A percentile compares a stretch with the other conserved stretches of the same genome.
phyloP scores from a whole-genome alignment of 2,797 vertebrate species.

The Alectoris magna region DNA sequence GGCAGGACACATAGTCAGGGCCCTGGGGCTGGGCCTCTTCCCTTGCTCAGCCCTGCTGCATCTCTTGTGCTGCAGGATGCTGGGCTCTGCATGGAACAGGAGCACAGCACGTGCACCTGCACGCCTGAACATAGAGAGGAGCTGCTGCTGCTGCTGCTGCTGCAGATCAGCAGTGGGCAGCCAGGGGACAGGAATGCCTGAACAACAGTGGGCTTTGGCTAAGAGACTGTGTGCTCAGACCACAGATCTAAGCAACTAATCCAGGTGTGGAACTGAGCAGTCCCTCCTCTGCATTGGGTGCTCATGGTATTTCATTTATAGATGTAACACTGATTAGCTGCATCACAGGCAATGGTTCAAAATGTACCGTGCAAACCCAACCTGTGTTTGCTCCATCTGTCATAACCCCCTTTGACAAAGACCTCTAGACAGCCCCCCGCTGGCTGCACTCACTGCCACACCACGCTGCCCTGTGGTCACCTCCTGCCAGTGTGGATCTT shows the following conservation, averaged over 20 bases:
- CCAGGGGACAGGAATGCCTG: not conserved
- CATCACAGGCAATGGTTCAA: accelerated
- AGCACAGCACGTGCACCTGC: not conserved
- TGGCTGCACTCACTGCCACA: not conserved
- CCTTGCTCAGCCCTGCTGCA: not conserved
- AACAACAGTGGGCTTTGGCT: accelerated
- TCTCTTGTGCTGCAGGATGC: not conserved
- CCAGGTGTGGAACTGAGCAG: not conserved
- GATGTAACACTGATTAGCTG: not conserved
- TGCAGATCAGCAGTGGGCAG: not conserved
- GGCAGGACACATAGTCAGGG: not conserved
- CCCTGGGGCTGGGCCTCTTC: not conserved
- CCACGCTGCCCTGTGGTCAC: not conserved
- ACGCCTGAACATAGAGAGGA: not conserved
- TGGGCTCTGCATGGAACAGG: not conserved
- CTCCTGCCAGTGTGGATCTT: not conserved
- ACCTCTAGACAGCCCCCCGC: not conserved
- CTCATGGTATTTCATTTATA: not conserved
- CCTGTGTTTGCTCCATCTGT: not conserved
- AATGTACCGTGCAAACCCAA: not conserved
- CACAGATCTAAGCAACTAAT: not conserved
- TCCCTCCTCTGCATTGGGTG: not conserved
- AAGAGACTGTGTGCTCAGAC: accelerated
- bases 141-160: not conserved
- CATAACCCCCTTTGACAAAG: accelerated